phyloP scores from a whole-genome alignment of 2,113 vertebrate species.

The Silurus asotus region DNA sequence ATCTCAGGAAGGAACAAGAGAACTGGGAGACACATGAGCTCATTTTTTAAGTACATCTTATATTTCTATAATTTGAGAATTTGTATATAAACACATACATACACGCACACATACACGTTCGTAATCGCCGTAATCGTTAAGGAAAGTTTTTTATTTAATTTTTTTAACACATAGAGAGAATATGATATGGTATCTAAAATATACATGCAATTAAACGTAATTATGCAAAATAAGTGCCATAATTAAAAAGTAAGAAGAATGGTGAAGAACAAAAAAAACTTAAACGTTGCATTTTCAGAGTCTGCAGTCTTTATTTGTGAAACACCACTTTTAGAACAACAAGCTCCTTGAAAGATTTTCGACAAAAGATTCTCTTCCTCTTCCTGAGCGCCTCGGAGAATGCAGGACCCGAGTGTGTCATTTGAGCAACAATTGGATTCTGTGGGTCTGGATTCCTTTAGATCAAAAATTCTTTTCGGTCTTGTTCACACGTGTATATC shows the following conservation, averaged over 20 bases:
- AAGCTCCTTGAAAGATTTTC: background rate
- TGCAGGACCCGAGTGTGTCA: background rate
- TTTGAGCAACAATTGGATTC: background rate
- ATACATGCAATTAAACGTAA: background rate
- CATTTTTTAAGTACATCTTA: no score
- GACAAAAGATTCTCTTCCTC: background rate
- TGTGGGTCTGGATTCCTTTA: background rate
- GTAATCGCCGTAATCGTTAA: no score
- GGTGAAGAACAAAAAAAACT: background rate
- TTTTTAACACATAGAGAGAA: background rate
- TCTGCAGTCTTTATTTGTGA: background rate
- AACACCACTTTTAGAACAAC: background rate
- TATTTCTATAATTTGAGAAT: no score
- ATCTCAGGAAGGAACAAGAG: no score
- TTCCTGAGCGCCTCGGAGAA: background rate
- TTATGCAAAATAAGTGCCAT: background rate
- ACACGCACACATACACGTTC: no score
- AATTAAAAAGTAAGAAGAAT: background rate
- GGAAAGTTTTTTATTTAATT: no score
- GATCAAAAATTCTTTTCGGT: background rate
- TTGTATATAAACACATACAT: no score
- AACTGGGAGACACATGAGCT: no score
- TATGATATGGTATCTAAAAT: background rate
- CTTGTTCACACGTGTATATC: background rate
- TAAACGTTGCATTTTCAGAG: background rate